phyloP scores from a whole-genome alignment of 2,113 vertebrate genomes.

The Nicator chloris region DNA sequence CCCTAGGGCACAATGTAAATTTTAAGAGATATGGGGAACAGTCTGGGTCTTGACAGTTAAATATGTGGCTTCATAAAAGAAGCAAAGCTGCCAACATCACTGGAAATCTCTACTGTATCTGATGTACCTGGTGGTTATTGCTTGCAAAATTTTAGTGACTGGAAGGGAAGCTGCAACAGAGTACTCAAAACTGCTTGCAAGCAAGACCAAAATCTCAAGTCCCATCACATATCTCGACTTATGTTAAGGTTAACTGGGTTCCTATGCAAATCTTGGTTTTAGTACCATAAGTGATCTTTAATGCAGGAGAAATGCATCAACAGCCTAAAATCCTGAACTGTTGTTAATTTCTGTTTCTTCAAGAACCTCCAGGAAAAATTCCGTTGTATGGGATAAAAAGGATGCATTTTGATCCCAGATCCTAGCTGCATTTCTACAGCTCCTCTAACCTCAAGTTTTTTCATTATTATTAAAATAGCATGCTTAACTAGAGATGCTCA shows the following conservation, averaged over 20 bases:
- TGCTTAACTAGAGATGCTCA: not conserved
- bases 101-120: not conserved
- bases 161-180: not conserved
- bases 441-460: not conserved
- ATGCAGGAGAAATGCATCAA: not conserved
- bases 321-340: not conserved
- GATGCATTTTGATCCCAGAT: not conserved
- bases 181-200: not conserved
- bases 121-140: not conserved
- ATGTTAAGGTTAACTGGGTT: not conserved
- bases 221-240: not conserved
- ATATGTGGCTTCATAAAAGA: not conserved
- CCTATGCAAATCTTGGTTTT: not conserved
- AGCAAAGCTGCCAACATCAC: not conserved
- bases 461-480: not conserved
- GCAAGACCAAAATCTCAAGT: not conserved
- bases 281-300: not conserved
- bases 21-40: not conserved
- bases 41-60: not conserved
- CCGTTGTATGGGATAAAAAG: accelerated
- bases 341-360: not conserved
- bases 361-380: not conserved
- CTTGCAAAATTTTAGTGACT: not conserved
- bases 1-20: not conserved
- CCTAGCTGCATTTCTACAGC: not conserved